Percentiles rank a stretch among this genome's conserved stretches.
phyloP scores from a whole-genome alignment of 53 echinoderm and acorn worm genomes.

The Mesocentrotus franciscanus region DNA sequence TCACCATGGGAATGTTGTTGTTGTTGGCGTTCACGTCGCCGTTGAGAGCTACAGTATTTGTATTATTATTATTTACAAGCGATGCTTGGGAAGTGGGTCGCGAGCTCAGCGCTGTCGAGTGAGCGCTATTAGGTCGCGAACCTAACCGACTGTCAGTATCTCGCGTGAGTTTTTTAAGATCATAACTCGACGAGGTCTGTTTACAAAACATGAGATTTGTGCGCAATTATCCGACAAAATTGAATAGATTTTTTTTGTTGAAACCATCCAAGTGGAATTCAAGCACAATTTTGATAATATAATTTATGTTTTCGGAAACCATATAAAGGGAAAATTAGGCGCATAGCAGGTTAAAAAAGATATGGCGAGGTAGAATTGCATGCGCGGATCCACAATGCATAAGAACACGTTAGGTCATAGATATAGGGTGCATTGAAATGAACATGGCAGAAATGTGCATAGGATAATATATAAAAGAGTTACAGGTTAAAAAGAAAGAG shows the following conservation, averaged over 20 bases:
- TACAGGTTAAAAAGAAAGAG: neutral
- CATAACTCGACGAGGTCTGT: constrained; percentile 84
- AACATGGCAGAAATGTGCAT: constrained; percentile 24
- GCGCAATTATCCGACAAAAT: neutral
- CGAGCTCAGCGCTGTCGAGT: neutral
- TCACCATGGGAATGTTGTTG: constrained; percentile 48
- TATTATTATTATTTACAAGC: constrained; percentile 8
- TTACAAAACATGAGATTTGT: neutral
- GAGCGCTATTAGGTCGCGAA: constrained; percentile 45
- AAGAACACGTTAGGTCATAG: constrained; percentile 11
- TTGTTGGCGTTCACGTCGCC: constrained; percentile 58
- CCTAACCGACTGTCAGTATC: constrained; percentile 47
- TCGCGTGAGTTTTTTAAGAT: constrained; percentile 68
- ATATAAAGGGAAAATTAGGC: neutral
- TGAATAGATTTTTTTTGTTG: neutral
- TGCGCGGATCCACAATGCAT: constrained; percentile 16
- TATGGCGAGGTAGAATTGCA: neutral
- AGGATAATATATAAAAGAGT: neutral
- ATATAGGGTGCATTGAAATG: constrained; percentile 31
- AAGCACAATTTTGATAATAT: neutral
- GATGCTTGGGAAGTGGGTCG: constrained; percentile 32
- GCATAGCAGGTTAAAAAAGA: neutral
- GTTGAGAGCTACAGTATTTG: neutral
- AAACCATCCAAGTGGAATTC: neutral
- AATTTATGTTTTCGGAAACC: neutral